Percentiles rank a stretch among this genome's conserved stretches.
Evolutionary conservation across 2,113 vertebrate species (phyloP).

Genomic region (Talpa occidentalis): DNA sequence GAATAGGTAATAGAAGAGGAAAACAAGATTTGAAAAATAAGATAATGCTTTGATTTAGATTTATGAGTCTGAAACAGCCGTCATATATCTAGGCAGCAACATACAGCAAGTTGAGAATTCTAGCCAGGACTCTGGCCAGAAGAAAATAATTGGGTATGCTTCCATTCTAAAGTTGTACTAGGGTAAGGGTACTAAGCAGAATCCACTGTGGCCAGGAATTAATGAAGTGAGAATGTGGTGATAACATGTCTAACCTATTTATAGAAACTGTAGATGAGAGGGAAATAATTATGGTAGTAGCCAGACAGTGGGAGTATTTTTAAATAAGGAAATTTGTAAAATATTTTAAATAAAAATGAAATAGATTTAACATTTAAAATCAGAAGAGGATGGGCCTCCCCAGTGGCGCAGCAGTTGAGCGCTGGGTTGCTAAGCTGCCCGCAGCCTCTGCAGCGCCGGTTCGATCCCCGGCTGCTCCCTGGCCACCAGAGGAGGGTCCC

Average conservation of each 20-base stretch:
- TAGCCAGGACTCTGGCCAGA: background rate
- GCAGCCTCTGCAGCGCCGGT: no score
- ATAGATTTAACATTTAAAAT: conserved; percentile 2
- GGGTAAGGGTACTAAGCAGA: background rate
- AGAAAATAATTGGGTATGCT: background rate
- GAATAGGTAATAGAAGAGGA: background rate
- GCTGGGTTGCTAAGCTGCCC: no score
- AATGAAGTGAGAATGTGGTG: background rate
- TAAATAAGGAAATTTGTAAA: background rate
- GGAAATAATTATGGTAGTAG: background rate
- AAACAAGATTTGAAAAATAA: background rate
- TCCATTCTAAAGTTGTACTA: background rate
- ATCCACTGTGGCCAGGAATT: background rate
- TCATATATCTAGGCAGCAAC: background rate
- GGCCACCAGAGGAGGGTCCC: no score
- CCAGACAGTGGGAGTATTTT: background rate
- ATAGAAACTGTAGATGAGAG: background rate
- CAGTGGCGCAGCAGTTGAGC: no score
- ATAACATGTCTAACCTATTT: background rate
- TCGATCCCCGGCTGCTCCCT: no score
- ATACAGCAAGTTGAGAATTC: background rate
- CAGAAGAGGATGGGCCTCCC: background rate
- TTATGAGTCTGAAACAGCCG: background rate
- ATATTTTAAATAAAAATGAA: background rate
- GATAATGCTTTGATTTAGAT: background rate